A percentile compares a stretch with the other conserved stretches of the same genome.
Evolutionary conservation across 2,888 invertebrate species (phyloP).

Genomic region (Phlogophora meticulosa): DNA sequence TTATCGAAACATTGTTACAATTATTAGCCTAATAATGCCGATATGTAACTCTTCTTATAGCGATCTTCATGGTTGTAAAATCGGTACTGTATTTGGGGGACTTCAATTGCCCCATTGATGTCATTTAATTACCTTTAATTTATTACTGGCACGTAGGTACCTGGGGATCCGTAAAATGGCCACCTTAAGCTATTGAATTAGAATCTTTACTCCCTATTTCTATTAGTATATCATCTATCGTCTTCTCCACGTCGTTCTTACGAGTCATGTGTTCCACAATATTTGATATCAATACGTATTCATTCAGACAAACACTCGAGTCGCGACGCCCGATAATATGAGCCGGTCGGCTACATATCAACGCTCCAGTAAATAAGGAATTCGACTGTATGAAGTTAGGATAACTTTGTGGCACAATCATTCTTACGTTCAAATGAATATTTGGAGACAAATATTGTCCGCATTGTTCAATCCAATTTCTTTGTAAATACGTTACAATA

Average conservation of each 20-base stretch:
- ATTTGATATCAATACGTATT: slow-evolving; percentile 61
- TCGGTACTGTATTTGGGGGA: too few species aligned
- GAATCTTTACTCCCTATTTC: not conserved
- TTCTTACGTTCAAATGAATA: slow-evolving; percentile 30
- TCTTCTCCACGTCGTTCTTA: slow-evolving; percentile 24
- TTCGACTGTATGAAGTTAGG: slow-evolving; percentile 45
- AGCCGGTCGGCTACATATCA: slow-evolving; percentile 48
- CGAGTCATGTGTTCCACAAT: slow-evolving; percentile 48
- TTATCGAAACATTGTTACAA: too few species aligned
- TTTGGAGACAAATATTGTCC: slow-evolving; percentile 21
- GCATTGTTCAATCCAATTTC: slow-evolving; percentile 15
- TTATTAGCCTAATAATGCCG: too few species aligned
- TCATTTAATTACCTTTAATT: too few species aligned
- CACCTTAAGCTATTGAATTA: too few species aligned
- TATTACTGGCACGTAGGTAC: too few species aligned
- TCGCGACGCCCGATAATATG: slow-evolving; percentile 42
- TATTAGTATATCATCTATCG: slow-evolving; percentile 16
- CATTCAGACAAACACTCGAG: slow-evolving; percentile 60
- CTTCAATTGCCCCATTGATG: too few species aligned
- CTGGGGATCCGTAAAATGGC: too few species aligned
- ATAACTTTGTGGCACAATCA: slow-evolving; percentile 46
- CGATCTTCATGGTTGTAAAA: too few species aligned
- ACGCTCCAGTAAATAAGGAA: slow-evolving; percentile 55
- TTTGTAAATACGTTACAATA: not conserved
- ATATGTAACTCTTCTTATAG: too few species aligned